A percentile compares a stretch with the other conserved stretches of the same genome.
phyloP scores from a whole-genome alignment of 2,888 invertebrate genomes.

The Temnothorax unifasciatus region DNA sequence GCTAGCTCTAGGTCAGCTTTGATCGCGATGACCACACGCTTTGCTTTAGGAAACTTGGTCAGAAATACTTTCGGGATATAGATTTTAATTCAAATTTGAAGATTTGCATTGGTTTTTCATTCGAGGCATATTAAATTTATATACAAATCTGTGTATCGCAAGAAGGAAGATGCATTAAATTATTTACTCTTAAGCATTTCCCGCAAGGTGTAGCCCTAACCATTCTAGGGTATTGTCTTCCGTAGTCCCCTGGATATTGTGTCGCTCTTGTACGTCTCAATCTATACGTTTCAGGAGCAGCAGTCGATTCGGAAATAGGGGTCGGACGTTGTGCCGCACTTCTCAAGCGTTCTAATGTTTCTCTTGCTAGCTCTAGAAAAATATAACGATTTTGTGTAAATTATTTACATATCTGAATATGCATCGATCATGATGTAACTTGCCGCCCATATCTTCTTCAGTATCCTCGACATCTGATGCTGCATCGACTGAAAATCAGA shows the following conservation, averaged over 20 bases:
- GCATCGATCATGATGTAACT: conserved; percentile 7
- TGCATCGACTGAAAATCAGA: conserved; percentile 32
- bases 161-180: neutral
- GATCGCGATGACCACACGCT: conserved; percentile 28
- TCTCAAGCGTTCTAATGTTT: conserved; percentile 6
- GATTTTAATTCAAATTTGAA: neutral
- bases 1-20: conserved; percentile 26
- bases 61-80: neutral
- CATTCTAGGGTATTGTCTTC: conserved; percentile 43
- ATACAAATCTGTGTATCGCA: neutral
- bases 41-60: conserved; percentile 11
- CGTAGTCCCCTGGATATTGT: neutral
- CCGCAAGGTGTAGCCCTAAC: conserved; percentile 55
- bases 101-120: neutral
- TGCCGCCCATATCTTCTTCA: conserved; percentile 4
- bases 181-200: conserved; percentile 65
- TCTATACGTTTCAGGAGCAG: conserved; percentile 10
- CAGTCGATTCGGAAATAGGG: neutral
- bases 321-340: neutral
- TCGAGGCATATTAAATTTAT: neutral
- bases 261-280: neutral
- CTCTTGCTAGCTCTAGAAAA: conserved; percentile 12
- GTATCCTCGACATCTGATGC: neutral
- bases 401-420: neutral
- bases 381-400: neutral